A percentile compares a stretch with the other conserved stretches of the same genome.
Conservation (phyloP, 2,888 invertebrate genomes). For the Lordiphosa andalusiaca region DNA sequence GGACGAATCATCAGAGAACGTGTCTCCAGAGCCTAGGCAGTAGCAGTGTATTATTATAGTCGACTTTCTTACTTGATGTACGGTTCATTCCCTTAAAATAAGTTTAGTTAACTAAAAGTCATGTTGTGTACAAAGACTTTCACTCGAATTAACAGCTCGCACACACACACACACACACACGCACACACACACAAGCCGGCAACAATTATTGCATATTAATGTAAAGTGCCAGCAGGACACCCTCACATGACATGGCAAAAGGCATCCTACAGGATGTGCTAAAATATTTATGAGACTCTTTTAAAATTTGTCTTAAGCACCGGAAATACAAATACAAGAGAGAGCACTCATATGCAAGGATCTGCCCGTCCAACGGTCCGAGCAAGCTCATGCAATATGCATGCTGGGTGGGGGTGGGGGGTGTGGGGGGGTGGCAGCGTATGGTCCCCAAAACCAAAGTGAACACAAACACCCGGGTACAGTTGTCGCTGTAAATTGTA, state of each 20-base stretch:
- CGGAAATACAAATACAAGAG: slow-evolving; percentile 67
- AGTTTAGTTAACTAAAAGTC: too few species aligned
- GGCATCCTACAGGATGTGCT: slow-evolving; percentile 49
- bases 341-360: slow-evolving; percentile 4
- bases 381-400: slow-evolving; percentile 48
- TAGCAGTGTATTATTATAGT: too few species aligned
- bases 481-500: slow-evolving; percentile 51
- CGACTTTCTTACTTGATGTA: too few species aligned
- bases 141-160: slow-evolving; percentile 57
- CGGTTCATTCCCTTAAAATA: too few species aligned
- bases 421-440: too few species aligned
- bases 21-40: too few species aligned
- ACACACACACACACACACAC: slow-evolving; percentile 6
- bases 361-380: slow-evolving; percentile 27
- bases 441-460: not conserved
- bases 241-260: slow-evolving; percentile 11
- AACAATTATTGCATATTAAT: slow-evolving; percentile 44
- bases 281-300: slow-evolving; percentile 65
- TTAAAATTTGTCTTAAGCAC: slow-evolving; percentile 74
- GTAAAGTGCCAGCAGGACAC: slow-evolving; percentile 8
- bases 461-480: slow-evolving; percentile 34
- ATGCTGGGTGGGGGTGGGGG: too few species aligned
- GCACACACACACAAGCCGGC: slow-evolving; percentile 1
- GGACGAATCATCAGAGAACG: too few species aligned
- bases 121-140: slow-evolving; percentile 14